Evolutionary conservation across 2,888 invertebrate species (phyloP).

Genomic region (Pilophorus perplexus): DNA sequence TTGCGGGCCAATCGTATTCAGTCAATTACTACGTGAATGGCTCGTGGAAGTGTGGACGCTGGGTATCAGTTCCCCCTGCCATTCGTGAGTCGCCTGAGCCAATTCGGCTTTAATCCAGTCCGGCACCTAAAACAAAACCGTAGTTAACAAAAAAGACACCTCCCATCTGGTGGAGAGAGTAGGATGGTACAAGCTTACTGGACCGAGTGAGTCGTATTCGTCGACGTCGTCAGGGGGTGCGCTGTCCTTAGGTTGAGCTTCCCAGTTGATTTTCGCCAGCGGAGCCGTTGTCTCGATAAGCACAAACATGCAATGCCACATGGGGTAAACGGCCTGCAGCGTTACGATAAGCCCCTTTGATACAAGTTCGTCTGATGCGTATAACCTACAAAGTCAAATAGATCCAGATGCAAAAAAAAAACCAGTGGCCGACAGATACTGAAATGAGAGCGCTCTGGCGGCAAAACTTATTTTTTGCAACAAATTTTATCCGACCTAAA

Average conservation of each 20-base stretch:
- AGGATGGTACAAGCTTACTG: conserved; percentile 41
- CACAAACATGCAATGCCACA: conserved; percentile 60
- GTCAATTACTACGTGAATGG: conserved; percentile 7
- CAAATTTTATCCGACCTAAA: too few species aligned
- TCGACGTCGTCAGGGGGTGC: conserved; percentile 26
- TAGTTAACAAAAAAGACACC: too few species aligned
- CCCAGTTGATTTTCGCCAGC: conserved; percentile 49
- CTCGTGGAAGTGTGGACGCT: conserved; percentile 3
- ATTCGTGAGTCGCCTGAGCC: conserved; percentile 51
- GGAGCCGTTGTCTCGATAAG: conserved; percentile 64
- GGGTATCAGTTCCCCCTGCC: conserved; percentile 47
- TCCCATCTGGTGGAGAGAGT: too few species aligned
- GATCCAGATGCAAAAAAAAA: too few species aligned
- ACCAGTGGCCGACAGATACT: too few species aligned
- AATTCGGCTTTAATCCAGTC: conserved; percentile 54
- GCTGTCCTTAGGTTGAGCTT: conserved; percentile 35
- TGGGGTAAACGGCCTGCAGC: conserved; percentile 58
- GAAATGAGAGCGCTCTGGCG: too few species aligned
- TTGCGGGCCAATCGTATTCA: too few species aligned
- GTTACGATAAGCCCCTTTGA: conserved; percentile 58
- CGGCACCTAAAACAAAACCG: conserved; percentile 52
- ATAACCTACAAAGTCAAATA: conserved; percentile 53
- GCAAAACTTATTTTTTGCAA: too few species aligned
- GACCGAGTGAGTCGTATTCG: conserved; percentile 47
- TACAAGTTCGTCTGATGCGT: conserved; percentile 58